Evolutionary conservation across 2,888 invertebrate species (phyloP), one percentile per base, ranked within the genome.

Genomic region (Tachina grossa): DNA sequence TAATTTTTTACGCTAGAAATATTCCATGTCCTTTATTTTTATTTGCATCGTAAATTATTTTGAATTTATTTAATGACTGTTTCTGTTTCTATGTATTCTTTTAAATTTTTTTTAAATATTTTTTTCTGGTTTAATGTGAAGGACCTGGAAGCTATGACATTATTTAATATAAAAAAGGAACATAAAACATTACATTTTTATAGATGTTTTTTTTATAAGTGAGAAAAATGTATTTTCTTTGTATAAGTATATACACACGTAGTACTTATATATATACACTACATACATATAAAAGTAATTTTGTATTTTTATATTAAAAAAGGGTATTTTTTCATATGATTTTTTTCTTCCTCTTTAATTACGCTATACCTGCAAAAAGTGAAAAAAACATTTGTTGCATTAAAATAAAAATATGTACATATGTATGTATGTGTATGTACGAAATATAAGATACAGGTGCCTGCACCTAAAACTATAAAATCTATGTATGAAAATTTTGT

Each of bases 21-120:
- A 63, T 78, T 71, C 83, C 74, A 49, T 84, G 78, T 86, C 68
- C 78, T 82, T 87, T 88, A 88, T 89, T 90, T 85, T 89, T 90
- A 88, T 89, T 89, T 89, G 88, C 5, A 43, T 63, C 65, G 78
- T 75, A 78, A 82, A 85, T 85, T 85, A 85, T 85, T 85, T 77
- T 59, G 51, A 85, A 82, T 85, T 81, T 85, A 85, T 82, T 82
- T 82, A 85, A 85, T 75, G 77, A 59, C 77, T 77, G 31, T 55
- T 66, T 84, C 74, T 76, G 53, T 57, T 55, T 83, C 76, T 81
- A 1, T 13, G 2, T 57, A 53, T 69, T 72, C 41, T 43, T 31
- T 61, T 11, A 6, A 47, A 22, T 53, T 79, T 78, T 65, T 71
- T 63, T 39, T 55, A 55, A 11, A 13, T 47, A n/a, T 59, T 69